Base-by-base conservation (phyloP, 1,140 invertebrate genomes). In the Drosophila gunungcola region DNA sequence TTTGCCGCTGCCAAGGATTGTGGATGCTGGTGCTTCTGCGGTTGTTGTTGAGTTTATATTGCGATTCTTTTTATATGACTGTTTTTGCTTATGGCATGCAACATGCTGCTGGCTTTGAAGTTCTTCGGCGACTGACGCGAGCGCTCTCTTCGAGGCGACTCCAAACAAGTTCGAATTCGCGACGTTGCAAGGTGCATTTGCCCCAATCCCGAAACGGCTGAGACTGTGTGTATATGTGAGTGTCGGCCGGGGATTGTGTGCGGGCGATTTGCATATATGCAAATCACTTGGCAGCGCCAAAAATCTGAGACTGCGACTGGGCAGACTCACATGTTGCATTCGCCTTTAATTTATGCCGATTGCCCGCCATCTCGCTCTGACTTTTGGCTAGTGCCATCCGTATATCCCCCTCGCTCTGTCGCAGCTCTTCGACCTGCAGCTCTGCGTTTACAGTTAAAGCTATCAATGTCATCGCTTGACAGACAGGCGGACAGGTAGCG, bases 91-190 rank as follows among this genome's bases (percentile, higher is more conserved):
- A 74, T 80, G 68, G 80, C 80, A 89, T 83, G 80, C 84, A 89
- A 89, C 77, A 89, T 80, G 84, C 84, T 89, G 73, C 49, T 73
- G 58, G 45, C 60, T 68, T 68, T 68, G 60, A 52, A 48, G 64
- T 68, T 73, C 53, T 60, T 49, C 51, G 48, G 27, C 32, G 34
- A 51, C 32, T 48, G 48, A 55, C 45, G 39, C n/a, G 43, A 34
- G 21, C 51, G 42, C 41, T 27, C 34, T 45, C 46, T 63, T 34
- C 45, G 56, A 49, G 39, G 69, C 29, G 57, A 48, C 84, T 88
- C 88, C 83, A 89, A 89, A 88, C 83, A 89, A 89, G 83, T 88
- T 88, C 80, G 83, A 88, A 88, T 89, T 88, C 75, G 83, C 84
- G 83, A 63, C 83, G 78, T 61, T 80, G 82, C 78, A 86, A 77